Evolutionary conservation across 2,888 invertebrate species (phyloP), one percentile per base, ranked within the genome.

Genomic region (Diploptera punctata): DNA sequence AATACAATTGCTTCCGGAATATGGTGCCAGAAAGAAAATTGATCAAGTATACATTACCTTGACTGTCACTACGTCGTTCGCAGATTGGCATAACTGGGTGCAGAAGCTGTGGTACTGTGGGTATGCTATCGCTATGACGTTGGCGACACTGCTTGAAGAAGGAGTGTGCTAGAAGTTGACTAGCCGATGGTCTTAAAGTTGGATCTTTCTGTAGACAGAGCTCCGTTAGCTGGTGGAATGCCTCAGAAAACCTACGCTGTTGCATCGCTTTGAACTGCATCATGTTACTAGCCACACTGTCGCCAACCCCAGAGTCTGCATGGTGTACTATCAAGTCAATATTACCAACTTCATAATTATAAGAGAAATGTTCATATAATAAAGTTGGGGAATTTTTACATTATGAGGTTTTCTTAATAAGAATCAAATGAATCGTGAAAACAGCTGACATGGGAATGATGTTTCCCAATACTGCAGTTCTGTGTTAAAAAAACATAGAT

Each of bases 221-320:
- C 77, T 92, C 92, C 68, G 91, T 88, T 78, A 95, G 86, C 77
- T 91, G 89, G 81, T 96, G 95, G 82, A 95, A 92, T 77, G 88
- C 84, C 76, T 91, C 90, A 2, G 91, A 88, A 76, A 95, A 93
- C 76, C 87, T 87, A 72, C 94, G 84, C 67, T 86, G 83, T 69
- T 38, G 76, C 71, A 47, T 77, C 74, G 44, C 76, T 75, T 71
- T 74, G 71, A 71, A 74, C 74, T 81, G 80, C 62, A 79, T 0
- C 73, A 76, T 82, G 80, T n/a, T 81, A 81, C 78, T 77, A 70
- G 84, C 85, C 13, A 84, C 83, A 73, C 83, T 84, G 80, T 86
- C 86, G 0, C 86, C 85, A 75, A 86, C 85, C 0, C 85, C 86
- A 67, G 84, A 84, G 77, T 85, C 89, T 71, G 82, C 57, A 57